Percentiles rank a stretch among this genome's conserved stretches.
Evolutionary conservation across 2,888 invertebrate species (phyloP).

Genomic region (Cryptus armator): DNA sequence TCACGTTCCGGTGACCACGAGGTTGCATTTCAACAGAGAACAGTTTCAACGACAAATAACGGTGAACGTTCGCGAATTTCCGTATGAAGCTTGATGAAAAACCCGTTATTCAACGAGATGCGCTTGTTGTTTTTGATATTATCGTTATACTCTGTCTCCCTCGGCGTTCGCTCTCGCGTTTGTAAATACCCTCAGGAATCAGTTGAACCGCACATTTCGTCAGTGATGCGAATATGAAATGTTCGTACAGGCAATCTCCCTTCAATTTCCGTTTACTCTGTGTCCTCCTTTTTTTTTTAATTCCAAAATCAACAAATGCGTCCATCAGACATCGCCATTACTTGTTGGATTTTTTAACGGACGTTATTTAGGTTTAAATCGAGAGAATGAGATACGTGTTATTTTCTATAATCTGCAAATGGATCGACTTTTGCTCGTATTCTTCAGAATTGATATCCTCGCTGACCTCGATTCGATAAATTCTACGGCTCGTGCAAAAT

Average conservation of each 20-base stretch:
- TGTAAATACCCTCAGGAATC: neutral
- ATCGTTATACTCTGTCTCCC: neutral
- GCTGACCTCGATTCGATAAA: constrained; percentile 42
- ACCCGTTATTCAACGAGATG: neutral
- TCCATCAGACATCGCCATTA: neutral
- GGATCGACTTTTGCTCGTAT: constrained; percentile 49
- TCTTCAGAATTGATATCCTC: constrained; percentile 49
- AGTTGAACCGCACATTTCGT: neutral
- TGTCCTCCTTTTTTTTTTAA: neutral
- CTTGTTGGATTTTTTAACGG: neutral
- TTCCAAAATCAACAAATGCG: constrained; percentile 5
- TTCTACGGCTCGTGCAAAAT: constrained; percentile 41
- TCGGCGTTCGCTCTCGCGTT: neutral
- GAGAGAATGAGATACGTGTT: neutral
- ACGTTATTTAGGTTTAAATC: constrained; percentile 19
- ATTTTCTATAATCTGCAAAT: constrained; percentile 37
- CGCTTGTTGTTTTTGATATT: constrained; percentile 15
- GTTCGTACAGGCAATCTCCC: constrained; percentile 6
- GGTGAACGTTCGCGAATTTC: constrained; percentile 4
- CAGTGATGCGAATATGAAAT: neutral
- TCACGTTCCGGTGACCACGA: constrained; percentile 25
- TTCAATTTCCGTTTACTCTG: neutral
- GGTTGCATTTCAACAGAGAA: neutral
- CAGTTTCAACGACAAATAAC: constrained; percentile 13
- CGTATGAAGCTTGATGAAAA: constrained; percentile 16